These are phyloP conservation scores for Anarhynchus alexandrinus DNA, from an alignment of 2,113 vertebrate species.

Conservation along the genomic window DNA sequence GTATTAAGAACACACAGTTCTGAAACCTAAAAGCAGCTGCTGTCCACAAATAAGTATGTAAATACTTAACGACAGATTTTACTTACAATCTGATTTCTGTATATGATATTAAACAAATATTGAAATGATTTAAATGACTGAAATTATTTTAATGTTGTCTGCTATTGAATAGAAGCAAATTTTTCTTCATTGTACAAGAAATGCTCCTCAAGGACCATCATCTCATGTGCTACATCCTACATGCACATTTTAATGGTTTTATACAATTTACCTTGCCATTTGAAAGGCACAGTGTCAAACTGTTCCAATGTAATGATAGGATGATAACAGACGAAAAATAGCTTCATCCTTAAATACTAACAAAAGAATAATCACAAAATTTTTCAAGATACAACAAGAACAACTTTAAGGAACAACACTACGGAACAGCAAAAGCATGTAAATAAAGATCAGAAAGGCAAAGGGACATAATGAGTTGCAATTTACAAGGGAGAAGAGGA, in stretches of 20 bases:
- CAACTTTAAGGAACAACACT: not conserved
- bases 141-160: not conserved
- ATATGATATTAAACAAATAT: not conserved
- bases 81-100: not conserved
- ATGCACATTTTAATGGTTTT: not conserved
- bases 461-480: not conserved
- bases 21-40: not conserved
- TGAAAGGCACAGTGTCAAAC: not conserved
- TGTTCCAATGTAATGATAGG: accelerated
- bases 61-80: not conserved
- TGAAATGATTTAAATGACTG: not conserved
- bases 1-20: not conserved
- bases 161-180: not conserved
- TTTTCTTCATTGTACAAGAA: not conserved
- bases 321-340: not conserved
- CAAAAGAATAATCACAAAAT: not conserved
- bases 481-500: not conserved
- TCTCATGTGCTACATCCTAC: not conserved
- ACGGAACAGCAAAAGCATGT: not conserved
- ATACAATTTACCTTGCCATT: not conserved
- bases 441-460: not conserved
- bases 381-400: not conserved
- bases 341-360: not conserved
- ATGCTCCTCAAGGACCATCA: not conserved
- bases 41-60: not conserved